A percentile compares a stretch with the other conserved stretches of the same genome.
Conservation (phyloP, 2,888 invertebrate genomes). For the Acleris holmiana region DNA sequence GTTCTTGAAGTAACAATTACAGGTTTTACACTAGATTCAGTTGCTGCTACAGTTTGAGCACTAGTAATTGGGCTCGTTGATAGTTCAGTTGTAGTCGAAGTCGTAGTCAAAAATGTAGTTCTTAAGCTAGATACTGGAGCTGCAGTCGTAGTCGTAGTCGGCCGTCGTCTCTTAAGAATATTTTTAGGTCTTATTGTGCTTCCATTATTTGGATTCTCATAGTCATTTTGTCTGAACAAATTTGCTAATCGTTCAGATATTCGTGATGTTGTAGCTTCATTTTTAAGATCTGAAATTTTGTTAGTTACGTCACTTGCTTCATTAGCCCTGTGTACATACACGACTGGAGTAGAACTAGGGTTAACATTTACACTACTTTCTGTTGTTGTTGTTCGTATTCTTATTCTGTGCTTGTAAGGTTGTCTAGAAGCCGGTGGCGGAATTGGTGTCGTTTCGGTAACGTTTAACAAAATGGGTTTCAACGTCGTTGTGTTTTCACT, state of each 20-base stretch:
- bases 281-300: constrained; percentile 48
- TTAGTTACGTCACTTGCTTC: constrained; percentile 59
- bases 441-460: constrained; percentile 53
- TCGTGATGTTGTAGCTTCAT: constrained; percentile 54
- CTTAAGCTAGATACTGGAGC: constrained; percentile 42
- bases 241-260: constrained; percentile 63
- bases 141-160: constrained; percentile 70
- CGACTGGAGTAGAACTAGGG: constrained; percentile 48
- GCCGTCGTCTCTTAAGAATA: constrained; percentile 67
- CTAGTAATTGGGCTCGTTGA: constrained; percentile 41
- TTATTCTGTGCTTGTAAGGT: constrained; percentile 66
- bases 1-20: constrained; percentile 75
- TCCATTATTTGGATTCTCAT: constrained; percentile 56
- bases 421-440: constrained; percentile 46
- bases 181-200: constrained; percentile 63
- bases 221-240: constrained; percentile 59
- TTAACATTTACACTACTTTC: constrained; percentile 56
- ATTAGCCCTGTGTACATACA: constrained; percentile 50
- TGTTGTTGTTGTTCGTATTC: constrained; percentile 74
- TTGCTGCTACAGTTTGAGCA: constrained; percentile 46
- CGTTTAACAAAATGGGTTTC: constrained; percentile 52
- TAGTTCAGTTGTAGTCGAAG: constrained; percentile 42
- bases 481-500: constrained; percentile 52
- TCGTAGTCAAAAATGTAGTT: constrained; percentile 41
- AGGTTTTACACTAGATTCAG: constrained; percentile 57